These are phyloP conservation scores for Kryptolebias ocellatus DNA, from an alignment of 2,797 vertebrate genomes.

Conservation along the genomic window DNA sequence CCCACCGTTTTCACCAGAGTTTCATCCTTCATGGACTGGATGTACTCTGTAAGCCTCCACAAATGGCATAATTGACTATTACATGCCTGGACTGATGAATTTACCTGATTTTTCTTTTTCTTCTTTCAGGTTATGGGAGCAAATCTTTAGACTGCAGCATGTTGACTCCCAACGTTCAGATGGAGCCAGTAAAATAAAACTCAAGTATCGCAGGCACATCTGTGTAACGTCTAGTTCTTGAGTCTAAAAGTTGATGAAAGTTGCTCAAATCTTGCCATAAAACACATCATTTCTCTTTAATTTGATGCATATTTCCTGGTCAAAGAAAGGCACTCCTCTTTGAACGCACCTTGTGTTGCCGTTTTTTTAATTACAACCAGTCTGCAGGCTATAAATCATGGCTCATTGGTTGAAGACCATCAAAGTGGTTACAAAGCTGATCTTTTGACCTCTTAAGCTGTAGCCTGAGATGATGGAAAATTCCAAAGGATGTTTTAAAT, in stretches of 20 bases:
- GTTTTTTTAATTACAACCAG: neutral
- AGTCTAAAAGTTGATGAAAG: constrained; percentile 7
- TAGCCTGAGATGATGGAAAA: constrained; percentile 32
- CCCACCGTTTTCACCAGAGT: constrained; percentile 80
- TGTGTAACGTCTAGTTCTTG: constrained; percentile 40
- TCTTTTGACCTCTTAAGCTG: constrained; percentile 21
- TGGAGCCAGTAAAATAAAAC: constrained; percentile 45
- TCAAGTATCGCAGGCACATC: neutral
- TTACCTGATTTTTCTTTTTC: neutral
- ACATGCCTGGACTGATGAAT: neutral
- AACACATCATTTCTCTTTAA: neutral
- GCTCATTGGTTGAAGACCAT: constrained; percentile 11
- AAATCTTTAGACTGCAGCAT: neutral
- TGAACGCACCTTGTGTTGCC: constrained; percentile 8
- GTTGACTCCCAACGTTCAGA: neutral
- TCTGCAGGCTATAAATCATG: neutral
- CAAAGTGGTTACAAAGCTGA: constrained; percentile 18
- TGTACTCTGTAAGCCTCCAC: constrained; percentile 57
- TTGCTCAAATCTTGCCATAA: constrained; percentile 1
- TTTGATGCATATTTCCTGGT: constrained; percentile 22
- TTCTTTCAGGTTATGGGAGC: constrained; percentile 26
- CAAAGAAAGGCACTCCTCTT: constrained; percentile 6
- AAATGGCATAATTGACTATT: neutral
- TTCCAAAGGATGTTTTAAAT: constrained; percentile 25
- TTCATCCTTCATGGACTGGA: constrained; percentile 69